Conservation (phyloP, 2,888 invertebrate genomes). For the Pristionchus maxplancki region DNA sequence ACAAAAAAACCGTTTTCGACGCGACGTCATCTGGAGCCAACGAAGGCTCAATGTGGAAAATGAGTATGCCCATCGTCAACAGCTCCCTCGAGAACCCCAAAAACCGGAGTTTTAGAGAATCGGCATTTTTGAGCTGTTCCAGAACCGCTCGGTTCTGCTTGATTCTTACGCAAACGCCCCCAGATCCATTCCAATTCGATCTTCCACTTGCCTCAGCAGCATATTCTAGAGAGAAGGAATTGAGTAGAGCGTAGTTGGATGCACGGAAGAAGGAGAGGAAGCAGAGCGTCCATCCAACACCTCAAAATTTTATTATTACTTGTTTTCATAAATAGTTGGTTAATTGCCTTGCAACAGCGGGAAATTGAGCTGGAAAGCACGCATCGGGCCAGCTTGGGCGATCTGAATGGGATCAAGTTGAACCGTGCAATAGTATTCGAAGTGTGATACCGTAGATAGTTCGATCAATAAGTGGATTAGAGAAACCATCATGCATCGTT, state of each 20-base stretch:
- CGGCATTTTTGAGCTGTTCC: no score
- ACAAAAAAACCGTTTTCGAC: no score
- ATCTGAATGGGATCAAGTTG: not conserved
- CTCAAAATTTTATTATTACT: not conserved
- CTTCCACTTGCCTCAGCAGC: not conserved
- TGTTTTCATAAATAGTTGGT: not conserved
- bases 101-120: no score
- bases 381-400: constrained; percentile 12
- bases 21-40: no score
- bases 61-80: no score
- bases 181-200: not conserved
- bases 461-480: no score
- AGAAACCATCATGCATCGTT: no score
- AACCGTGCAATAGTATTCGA: not conserved
- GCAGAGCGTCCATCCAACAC: constrained; percentile 10
- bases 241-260: not conserved
- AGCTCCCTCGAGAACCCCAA: no score
- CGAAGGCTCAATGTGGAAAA: no score
- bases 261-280: not conserved
- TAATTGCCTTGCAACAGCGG: not conserved
- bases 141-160: no score
- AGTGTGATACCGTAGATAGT: no score
- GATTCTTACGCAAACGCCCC: no score
- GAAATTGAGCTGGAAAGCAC: constrained; percentile 22
- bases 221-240: not conserved